Percentiles rank a stretch among this genome's conserved stretches.
These are phyloP conservation scores for Megalopta genalis DNA, from an alignment of 1,140 invertebrate species.

Conservation along the genomic window DNA sequence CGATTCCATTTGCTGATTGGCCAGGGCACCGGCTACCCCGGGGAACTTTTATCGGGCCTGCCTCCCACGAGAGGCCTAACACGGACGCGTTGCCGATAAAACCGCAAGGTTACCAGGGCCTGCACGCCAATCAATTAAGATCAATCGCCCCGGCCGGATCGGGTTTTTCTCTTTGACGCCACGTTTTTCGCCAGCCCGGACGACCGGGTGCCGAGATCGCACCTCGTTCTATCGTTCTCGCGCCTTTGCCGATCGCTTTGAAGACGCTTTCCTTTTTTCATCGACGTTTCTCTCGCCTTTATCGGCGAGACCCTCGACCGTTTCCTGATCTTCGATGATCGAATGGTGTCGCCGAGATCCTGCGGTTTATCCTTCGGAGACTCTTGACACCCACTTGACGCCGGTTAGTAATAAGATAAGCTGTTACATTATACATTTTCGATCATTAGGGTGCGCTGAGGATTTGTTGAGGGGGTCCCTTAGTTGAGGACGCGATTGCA, in stretches of 20 bases:
- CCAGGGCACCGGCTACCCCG: conserved; percentile 28
- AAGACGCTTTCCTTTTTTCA: not conserved
- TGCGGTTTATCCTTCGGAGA: too few species aligned
- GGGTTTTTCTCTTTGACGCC: not conserved
- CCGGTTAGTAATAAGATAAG: too few species aligned
- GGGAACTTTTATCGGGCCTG: conserved; percentile 41
- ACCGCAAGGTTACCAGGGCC: conserved; percentile 35
- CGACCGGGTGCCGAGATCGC: too few species aligned
- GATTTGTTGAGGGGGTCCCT: too few species aligned
- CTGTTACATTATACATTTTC: too few species aligned
- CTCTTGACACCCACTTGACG: too few species aligned
- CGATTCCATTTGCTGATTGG: conserved; percentile 59
- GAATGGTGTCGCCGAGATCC: too few species aligned
- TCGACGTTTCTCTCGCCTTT: too few species aligned
- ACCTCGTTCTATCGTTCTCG: not conserved
- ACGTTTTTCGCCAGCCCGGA: not conserved
- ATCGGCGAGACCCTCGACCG: too few species aligned
- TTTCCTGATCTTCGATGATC: too few species aligned
- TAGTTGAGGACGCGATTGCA: too few species aligned
- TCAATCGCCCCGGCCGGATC: conserved; percentile 34
- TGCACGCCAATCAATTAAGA: conserved; percentile 50
- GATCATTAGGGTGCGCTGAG: too few species aligned
- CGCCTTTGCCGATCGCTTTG: not conserved
- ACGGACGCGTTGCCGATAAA: conserved; percentile 37
- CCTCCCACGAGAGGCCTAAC: conserved; percentile 46